Conservation (phyloP, 2,113 vertebrate genomes). For the Carollia perspicillata region DNA sequence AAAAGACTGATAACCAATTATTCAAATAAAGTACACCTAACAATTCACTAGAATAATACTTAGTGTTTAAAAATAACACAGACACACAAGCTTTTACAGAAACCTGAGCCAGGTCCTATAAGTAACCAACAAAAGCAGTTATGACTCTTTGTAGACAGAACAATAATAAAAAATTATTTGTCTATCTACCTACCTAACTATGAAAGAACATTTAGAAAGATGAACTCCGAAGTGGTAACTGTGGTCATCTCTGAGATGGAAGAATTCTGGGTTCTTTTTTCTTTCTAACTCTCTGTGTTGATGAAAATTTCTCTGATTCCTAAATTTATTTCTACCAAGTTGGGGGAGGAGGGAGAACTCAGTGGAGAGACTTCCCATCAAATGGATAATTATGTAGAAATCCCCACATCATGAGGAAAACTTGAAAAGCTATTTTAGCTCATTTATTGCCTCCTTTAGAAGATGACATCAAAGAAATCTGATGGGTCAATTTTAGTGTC, state of each 20-base stretch:
- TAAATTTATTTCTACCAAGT: not conserved
- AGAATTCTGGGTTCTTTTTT: not conserved
- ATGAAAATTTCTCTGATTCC: not conserved
- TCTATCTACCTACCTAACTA: not conserved
- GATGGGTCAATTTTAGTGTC: not conserved
- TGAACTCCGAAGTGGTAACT: not conserved
- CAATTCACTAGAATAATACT: not conserved
- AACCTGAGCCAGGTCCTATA: not conserved
- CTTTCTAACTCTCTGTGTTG: not conserved
- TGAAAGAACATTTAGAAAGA: slow-evolving; percentile 6
- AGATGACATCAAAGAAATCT: not conserved
- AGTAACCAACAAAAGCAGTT: not conserved
- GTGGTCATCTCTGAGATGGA: not conserved
- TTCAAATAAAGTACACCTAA: not conserved
- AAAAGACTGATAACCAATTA: not conserved
- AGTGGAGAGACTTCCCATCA: not conserved
- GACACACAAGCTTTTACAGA: not conserved
- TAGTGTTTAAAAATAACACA: not conserved
- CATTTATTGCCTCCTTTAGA: not conserved
- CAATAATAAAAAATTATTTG: not conserved
- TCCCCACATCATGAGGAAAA: not conserved
- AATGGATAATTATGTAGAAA: not conserved
- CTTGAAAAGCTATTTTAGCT: not conserved
- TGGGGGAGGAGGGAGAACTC: not conserved
- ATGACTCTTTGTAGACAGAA: not conserved